Evolutionary conservation across 92 coral and sea anemone species (phyloP).

Genomic region (Bergia sp.): DNA sequence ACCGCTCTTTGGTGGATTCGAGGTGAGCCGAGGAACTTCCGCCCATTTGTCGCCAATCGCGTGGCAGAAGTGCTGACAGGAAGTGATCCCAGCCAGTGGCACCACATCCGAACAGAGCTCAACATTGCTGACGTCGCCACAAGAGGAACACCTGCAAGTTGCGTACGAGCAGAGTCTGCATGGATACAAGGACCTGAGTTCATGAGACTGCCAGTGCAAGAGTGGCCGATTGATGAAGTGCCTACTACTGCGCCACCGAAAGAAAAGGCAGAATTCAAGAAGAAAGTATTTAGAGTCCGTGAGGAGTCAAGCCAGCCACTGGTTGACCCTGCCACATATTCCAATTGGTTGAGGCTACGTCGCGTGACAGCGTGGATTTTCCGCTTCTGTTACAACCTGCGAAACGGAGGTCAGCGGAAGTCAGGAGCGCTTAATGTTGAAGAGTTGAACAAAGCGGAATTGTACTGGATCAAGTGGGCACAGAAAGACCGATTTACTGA

Average conservation of each 20-base stretch:
- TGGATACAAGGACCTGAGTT: conserved; percentile 41
- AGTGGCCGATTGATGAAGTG: conserved; percentile 55
- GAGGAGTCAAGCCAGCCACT: too few relatives aligned
- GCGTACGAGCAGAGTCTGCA: not conserved
- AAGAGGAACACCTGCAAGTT: conserved; percentile 3
- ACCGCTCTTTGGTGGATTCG: conserved; percentile 48
- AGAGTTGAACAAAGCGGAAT: not conserved
- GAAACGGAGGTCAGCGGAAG: not conserved
- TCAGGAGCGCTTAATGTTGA: not conserved
- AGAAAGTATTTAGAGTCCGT: conserved; percentile 36
- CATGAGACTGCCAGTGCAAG: conserved; percentile 18
- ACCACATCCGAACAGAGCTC: conserved; percentile 48
- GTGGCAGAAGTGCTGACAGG: conserved; percentile 14
- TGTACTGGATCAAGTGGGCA: conserved; percentile 12
- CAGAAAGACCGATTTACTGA: not conserved
- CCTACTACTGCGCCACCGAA: not conserved
- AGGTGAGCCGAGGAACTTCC: conserved; percentile 23
- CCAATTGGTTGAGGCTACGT: conserved; percentile 41
- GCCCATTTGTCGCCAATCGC: conserved; percentile 47
- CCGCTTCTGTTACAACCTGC: not conserved
- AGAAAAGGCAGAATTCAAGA: conserved; percentile 39
- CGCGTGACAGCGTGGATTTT: conserved; percentile 47
- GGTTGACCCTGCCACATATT: too few relatives aligned
- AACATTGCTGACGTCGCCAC: conserved; percentile 49
- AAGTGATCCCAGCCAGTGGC: conserved; percentile 54